phyloP scores from a whole-genome alignment of 2,797 vertebrate species.

The Sternotherus odoratus region DNA sequence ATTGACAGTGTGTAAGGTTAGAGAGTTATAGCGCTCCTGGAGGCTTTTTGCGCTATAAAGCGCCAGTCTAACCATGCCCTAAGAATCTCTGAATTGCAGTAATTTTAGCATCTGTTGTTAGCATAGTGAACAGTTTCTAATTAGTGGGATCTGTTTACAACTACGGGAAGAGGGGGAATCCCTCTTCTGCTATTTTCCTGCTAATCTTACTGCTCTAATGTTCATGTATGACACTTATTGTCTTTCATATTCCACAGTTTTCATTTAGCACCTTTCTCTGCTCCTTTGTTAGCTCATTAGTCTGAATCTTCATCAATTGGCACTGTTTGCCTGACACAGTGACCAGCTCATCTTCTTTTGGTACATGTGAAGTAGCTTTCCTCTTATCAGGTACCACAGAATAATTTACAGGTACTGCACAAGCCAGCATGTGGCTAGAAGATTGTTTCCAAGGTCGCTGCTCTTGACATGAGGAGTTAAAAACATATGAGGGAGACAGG shows the following conservation, averaged over 20 bases:
- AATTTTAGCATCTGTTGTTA: not conserved
- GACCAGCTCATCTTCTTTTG: not conserved
- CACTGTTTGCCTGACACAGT: not conserved
- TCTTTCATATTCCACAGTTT: not conserved
- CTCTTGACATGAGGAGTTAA: not conserved
- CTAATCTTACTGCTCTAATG: not conserved
- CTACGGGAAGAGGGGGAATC: accelerated
- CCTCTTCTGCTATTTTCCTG: not conserved
- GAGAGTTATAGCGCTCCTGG: too few species aligned
- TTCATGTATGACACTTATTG: not conserved
- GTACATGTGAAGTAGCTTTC: not conserved
- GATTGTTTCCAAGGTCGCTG: not conserved
- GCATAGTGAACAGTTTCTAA: not conserved
- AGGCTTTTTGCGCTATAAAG: too few species aligned
- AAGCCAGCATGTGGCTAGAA: not conserved
- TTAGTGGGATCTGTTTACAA: not conserved
- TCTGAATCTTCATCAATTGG: not conserved
- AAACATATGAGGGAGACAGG: not conserved
- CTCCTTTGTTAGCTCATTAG: not conserved
- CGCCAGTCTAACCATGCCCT: too few species aligned
- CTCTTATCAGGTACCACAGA: not conserved
- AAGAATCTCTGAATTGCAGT: not conserved
- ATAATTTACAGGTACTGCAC: not conserved
- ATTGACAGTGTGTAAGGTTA: too few species aligned
- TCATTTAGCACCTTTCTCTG: not conserved